These are phyloP conservation scores for Scaptomyza polygonia DNA, from an alignment of 2,888 invertebrate species.

Conservation along the genomic window DNA sequence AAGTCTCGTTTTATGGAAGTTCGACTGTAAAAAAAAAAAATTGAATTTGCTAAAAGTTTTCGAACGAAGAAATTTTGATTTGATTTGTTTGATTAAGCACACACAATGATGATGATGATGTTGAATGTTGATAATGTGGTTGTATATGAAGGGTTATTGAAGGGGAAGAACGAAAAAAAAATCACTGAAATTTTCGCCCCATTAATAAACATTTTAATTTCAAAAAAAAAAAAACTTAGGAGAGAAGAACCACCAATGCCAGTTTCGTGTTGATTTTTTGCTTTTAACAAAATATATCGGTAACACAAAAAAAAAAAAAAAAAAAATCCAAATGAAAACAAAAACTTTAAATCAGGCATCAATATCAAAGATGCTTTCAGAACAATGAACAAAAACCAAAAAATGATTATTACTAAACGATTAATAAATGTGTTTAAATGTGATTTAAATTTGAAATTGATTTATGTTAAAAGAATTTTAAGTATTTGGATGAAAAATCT, in stretches of 20 bases:
- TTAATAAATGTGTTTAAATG: too few species aligned
- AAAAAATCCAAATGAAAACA: too few species aligned
- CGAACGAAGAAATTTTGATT: too few species aligned
- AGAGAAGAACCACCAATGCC: constrained; percentile 60
- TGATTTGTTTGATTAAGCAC: not conserved
- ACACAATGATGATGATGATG: constrained; percentile 5
- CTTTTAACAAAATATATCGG: too few species aligned
- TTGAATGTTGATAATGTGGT: too few species aligned
- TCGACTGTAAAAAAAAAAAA: too few species aligned
- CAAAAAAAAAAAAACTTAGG: constrained; percentile 18
- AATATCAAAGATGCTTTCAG: constrained; percentile 18
- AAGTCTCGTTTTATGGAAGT: too few species aligned
- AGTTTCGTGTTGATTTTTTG: constrained; percentile 64
- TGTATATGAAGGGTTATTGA: not conserved
- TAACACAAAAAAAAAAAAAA: constrained; percentile 2
- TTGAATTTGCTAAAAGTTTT: too few species aligned
- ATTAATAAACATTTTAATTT: not conserved
- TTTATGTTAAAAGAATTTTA: too few species aligned
- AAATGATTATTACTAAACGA: not conserved
- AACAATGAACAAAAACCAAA: not conserved
- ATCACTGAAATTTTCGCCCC: constrained; percentile 38
- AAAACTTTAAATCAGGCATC: constrained; percentile 14
- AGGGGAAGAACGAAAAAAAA: not conserved
- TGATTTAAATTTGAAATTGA: too few species aligned
- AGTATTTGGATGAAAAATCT: too few species aligned